Evolutionary conservation across 2,888 invertebrate species (phyloP).

Genomic region (Lasioglossum calceatum): DNA sequence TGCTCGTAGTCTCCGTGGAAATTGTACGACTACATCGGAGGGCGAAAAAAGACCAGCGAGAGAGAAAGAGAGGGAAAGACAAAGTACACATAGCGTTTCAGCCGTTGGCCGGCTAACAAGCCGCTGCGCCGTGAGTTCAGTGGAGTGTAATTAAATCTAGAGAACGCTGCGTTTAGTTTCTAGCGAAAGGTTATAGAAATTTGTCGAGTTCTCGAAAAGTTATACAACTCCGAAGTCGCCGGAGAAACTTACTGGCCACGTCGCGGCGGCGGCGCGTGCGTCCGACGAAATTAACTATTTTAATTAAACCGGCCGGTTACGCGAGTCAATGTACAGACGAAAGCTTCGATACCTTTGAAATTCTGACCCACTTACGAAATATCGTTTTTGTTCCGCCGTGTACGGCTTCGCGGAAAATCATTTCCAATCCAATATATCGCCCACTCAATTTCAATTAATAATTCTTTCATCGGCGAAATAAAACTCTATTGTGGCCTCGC

Average conservation of each 20-base stretch:
- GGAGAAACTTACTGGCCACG: conserved; percentile 37
- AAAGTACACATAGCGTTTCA: conserved; percentile 53
- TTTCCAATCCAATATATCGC: neutral
- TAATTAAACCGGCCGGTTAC: conserved; percentile 20
- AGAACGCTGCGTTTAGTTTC: conserved; percentile 44
- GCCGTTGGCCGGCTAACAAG: conserved; percentile 47
- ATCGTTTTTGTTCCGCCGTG: neutral
- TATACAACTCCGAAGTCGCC: conserved; percentile 40
- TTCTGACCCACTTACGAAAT: conserved; percentile 5
- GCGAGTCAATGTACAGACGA: conserved; percentile 5
- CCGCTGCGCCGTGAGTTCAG: conserved; percentile 45
- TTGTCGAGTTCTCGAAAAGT: conserved; percentile 60
- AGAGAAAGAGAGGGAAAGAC: conserved; percentile 35
- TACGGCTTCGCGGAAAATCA: neutral
- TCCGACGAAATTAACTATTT: conserved; percentile 42
- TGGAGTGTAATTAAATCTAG: conserved; percentile 55
- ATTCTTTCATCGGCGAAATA: neutral
- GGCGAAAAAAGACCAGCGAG: neutral
- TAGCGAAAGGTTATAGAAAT: conserved; percentile 56
- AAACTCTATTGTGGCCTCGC: neutral
- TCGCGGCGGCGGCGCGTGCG: neutral
- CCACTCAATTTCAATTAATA: neutral
- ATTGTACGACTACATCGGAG: conserved; percentile 7
- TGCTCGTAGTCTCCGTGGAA: neutral
- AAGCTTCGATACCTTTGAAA: conserved; percentile 13